A percentile compares a stretch with the other conserved stretches of the same genome.
These are phyloP conservation scores for Tricholauxania praeusta DNA, from an alignment of 2,888 invertebrate genomes.

Conservation along the genomic window DNA sequence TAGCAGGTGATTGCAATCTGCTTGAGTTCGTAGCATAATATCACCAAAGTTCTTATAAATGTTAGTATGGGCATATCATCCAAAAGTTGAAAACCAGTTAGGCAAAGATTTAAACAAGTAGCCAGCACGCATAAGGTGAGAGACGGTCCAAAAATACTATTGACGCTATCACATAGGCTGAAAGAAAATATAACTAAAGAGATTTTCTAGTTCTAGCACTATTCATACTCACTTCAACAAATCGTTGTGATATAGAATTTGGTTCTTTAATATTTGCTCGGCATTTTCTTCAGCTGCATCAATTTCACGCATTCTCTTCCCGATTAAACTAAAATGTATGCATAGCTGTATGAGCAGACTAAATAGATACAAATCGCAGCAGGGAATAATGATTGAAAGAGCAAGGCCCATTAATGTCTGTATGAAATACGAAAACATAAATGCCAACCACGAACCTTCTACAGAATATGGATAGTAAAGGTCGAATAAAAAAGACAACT, in stretches of 20 bases:
- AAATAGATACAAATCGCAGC: slow-evolving; percentile 2
- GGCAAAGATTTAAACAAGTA: slow-evolving; percentile 47
- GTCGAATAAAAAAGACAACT: background rate
- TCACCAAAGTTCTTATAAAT: slow-evolving; percentile 27
- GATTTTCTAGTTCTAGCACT: no score
- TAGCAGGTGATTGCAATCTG: slow-evolving; percentile 48
- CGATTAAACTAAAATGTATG: background rate
- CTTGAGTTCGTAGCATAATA: slow-evolving; percentile 48
- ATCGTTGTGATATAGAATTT: background rate
- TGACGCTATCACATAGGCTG: slow-evolving; percentile 45
- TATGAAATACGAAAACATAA: background rate
- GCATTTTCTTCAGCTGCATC: slow-evolving; percentile 24
- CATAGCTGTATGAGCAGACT: background rate
- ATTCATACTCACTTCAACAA: no score
- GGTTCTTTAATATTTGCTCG: slow-evolving; percentile 12
- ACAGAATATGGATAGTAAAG: no score
- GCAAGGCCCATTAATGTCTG: background rate
- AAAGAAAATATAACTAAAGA: no score
- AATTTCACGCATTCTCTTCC: slow-evolving; percentile 36
- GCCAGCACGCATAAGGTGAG: slow-evolving; percentile 46
- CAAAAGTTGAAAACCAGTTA: slow-evolving; percentile 45
- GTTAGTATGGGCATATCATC: slow-evolving; percentile 39
- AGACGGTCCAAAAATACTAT: slow-evolving; percentile 44
- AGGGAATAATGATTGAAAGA: background rate
- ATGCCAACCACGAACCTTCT: background rate